These are phyloP conservation scores for Tetrapedia diversipes DNA, from an alignment of 2,888 invertebrate genomes.

Conservation along the genomic window DNA sequence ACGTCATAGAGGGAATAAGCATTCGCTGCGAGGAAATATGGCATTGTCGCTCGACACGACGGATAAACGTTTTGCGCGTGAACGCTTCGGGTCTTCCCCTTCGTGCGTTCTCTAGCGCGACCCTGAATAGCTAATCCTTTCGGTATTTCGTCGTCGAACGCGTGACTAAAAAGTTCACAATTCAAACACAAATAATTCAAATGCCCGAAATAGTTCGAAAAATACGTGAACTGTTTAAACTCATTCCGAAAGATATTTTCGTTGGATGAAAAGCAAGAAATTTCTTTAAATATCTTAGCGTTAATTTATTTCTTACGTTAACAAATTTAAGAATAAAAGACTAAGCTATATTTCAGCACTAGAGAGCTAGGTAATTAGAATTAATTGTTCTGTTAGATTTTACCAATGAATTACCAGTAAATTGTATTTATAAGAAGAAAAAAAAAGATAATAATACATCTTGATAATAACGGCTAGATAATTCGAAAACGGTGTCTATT, in stretches of 20 bases:
- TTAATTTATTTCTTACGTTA: too few species aligned
- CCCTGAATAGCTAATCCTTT: conserved; percentile 18
- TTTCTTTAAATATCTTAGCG: background rate
- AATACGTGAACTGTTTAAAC: background rate
- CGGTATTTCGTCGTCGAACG: background rate
- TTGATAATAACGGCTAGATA: too few species aligned
- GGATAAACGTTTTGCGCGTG: background rate
- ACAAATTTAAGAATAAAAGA: too few species aligned
- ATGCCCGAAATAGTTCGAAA: background rate
- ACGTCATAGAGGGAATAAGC: conserved; percentile 9
- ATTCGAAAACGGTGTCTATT: too few species aligned
- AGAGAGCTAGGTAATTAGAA: too few species aligned
- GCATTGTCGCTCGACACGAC: background rate
- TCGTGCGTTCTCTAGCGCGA: background rate
- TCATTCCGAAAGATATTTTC: background rate
- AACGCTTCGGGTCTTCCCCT: conserved; percentile 15
- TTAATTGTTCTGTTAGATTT: too few species aligned
- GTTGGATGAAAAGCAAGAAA: too few species aligned
- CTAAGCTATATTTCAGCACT: too few species aligned
- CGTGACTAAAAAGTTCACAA: background rate
- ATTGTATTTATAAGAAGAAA: too few species aligned
- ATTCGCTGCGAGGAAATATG: conserved; percentile 2
- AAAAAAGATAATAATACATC: too few species aligned
- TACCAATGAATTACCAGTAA: too few species aligned
- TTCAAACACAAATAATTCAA: too few species aligned